Conservation (phyloP, 2,797 vertebrate genomes). For the Leuciscus waleckii region DNA sequence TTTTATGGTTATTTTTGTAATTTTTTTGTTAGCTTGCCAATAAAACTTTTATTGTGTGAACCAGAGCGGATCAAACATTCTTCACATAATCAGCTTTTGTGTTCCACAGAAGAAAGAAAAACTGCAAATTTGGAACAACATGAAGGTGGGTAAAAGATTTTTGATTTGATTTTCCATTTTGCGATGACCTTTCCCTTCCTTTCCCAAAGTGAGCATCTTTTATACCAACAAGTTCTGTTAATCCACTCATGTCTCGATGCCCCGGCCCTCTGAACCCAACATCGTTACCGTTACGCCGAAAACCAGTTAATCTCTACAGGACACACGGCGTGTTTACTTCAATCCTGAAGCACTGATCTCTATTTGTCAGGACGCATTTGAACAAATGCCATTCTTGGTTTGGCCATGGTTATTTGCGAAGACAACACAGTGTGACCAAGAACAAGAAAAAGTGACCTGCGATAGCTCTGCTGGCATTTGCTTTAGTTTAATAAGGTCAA, state of each 20-base stretch:
- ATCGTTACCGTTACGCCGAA: not conserved
- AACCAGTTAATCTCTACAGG: conserved; percentile 1
- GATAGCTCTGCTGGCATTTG: conserved; percentile 68
- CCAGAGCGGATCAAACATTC: not conserved
- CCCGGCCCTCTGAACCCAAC: not conserved
- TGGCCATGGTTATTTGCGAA: conserved; percentile 13
- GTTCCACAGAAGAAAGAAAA: not conserved
- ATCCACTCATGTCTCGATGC: conserved; percentile 43
- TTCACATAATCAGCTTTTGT: not conserved
- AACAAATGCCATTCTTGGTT: conserved; percentile 41
- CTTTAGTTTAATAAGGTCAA: conserved; percentile 70
- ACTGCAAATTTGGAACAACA: not conserved
- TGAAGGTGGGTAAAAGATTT: not conserved
- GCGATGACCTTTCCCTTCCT: not conserved
- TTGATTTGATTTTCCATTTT: not conserved
- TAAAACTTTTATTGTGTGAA: not conserved
- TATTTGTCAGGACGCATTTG: conserved; percentile 38
- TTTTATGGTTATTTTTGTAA: not conserved
- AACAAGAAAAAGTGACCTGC: conserved; percentile 9
- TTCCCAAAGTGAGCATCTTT: not conserved
- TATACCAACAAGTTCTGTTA: conserved; percentile 41
- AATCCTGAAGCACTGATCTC: not conserved
- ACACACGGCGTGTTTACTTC: conserved; percentile 3
- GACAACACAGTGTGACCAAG: conserved; percentile 21
- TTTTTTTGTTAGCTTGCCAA: not conserved